These are phyloP conservation scores for Hydrotaea diabolus DNA, from an alignment of 2,888 invertebrate species.

Conservation along the genomic window DNA sequence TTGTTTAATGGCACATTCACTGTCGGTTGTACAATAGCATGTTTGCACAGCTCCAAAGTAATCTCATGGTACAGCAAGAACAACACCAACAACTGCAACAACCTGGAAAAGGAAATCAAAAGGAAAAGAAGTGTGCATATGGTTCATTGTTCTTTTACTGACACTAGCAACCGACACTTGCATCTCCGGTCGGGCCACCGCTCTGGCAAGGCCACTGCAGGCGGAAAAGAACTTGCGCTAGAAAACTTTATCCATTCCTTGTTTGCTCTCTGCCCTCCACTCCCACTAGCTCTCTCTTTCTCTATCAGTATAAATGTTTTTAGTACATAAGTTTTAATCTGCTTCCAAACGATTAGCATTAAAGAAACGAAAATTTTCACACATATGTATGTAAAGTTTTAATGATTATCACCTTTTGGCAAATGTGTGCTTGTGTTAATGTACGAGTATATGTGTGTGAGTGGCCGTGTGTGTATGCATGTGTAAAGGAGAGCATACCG, in stretches of 20 bases:
- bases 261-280: conserved; percentile 27
- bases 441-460: conserved; percentile 22
- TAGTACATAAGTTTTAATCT: conserved; percentile 63
- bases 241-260: conserved; percentile 42
- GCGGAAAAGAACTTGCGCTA: conserved; percentile 16
- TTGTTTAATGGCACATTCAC: conserved; percentile 54
- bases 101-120: conserved; percentile 12
- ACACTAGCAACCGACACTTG: not conserved
- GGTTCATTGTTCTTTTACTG: conserved; percentile 15
- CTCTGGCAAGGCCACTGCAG: not conserved
- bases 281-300: too few relatives aligned
- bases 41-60: conserved; percentile 10
- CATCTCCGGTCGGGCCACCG: not conserved
- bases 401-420: conserved; percentile 66
- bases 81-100: not conserved
- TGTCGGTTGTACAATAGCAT: conserved; percentile 20
- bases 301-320: conserved; percentile 12
- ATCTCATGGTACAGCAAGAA: not conserved
- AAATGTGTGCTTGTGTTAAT: conserved; percentile 36
- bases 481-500: conserved; percentile 44
- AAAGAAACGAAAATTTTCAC: conserved; percentile 58
- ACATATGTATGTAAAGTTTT: conserved; percentile 67
- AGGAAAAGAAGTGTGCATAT: conserved; percentile 14
- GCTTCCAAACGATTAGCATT: conserved; percentile 63
- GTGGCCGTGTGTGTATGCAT: too few relatives aligned